These are phyloP conservation scores for Neolamprologus cancellatus DNA, from an alignment of 2,113 vertebrate species.

Conservation along the genomic window DNA sequence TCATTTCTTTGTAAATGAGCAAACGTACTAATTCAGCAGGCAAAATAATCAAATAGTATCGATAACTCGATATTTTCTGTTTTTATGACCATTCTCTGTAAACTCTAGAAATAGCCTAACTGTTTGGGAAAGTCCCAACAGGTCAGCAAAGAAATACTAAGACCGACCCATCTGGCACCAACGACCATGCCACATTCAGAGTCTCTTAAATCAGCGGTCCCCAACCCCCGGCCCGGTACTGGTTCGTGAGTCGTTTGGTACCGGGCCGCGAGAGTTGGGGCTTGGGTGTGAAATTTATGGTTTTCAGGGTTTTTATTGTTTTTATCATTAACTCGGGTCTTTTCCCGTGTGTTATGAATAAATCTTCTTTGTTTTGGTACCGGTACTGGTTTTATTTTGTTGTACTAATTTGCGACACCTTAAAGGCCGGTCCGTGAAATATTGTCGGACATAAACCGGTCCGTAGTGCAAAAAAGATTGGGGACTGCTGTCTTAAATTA, in stretches of 20 bases:
- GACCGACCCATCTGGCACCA: not conserved
- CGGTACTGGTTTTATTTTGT: not conserved
- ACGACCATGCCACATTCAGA: not conserved
- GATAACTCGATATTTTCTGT: not conserved
- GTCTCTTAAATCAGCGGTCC: not conserved
- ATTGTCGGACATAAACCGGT: accelerated
- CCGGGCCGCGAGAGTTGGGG: not conserved
- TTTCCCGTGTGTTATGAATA: accelerated
- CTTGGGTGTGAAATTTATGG: not conserved
- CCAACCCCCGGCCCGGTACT: accelerated
- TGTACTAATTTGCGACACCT: not conserved
- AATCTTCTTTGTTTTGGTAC: not conserved
- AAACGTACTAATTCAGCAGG: not conserved
- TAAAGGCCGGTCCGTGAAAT: not conserved
- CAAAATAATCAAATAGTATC: accelerated
- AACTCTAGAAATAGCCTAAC: accelerated
- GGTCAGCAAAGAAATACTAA: not conserved
- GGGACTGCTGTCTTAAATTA: not conserved
- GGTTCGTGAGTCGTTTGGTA: not conserved
- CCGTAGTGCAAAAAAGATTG: accelerated
- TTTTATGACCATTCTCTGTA: not conserved
- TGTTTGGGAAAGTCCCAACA: not conserved
- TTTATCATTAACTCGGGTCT: accelerated
- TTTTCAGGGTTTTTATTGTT: not conserved
- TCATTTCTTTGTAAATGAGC: not conserved